A percentile compares a stretch with the other conserved stretches of the same genome.
These are phyloP conservation scores for Eupsilia transversa DNA, from an alignment of 2,888 invertebrate genomes.

Conservation along the genomic window DNA sequence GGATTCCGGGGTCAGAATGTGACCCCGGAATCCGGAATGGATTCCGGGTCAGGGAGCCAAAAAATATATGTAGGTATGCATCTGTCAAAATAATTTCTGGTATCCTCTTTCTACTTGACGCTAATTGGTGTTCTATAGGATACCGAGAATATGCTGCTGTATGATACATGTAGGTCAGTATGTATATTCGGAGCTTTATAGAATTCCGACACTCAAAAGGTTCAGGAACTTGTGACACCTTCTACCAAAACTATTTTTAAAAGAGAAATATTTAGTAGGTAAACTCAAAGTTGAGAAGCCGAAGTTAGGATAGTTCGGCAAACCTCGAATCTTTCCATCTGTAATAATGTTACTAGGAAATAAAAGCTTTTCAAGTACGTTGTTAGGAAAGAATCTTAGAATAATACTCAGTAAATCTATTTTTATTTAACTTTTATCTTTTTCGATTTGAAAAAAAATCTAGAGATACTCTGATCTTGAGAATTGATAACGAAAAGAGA, in stretches of 20 bases:
- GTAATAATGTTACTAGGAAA: slow-evolving; percentile 35
- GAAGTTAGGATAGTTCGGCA: slow-evolving; percentile 39
- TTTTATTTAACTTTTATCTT: slow-evolving; percentile 20
- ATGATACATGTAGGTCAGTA: background rate
- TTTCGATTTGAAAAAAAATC: slow-evolving; percentile 10
- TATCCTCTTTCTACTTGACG: background rate
- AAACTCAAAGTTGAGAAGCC: slow-evolving; percentile 34
- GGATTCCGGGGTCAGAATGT: too few relatives aligned
- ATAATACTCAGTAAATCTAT: slow-evolving; percentile 23
- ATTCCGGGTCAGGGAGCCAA: background rate
- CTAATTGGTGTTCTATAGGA: background rate
- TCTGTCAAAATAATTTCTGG: background rate
- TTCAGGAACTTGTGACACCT: slow-evolving; percentile 22
- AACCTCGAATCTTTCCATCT: slow-evolving; percentile 25
- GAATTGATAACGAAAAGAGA: background rate
- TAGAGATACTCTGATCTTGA: background rate
- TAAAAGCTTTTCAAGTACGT: slow-evolving; percentile 30
- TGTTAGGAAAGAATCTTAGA: slow-evolving; percentile 14
- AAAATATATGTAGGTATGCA: background rate
- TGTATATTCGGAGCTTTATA: background rate
- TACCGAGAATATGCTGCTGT: background rate
- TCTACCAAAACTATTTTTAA: slow-evolving; percentile 38
- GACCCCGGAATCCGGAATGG: too few relatives aligned
- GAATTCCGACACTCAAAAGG: slow-evolving; percentile 9
- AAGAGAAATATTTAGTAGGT: slow-evolving; percentile 56